Conservation (phyloP, 1,140 invertebrate genomes). For the Harlomillsia oculata region DNA sequence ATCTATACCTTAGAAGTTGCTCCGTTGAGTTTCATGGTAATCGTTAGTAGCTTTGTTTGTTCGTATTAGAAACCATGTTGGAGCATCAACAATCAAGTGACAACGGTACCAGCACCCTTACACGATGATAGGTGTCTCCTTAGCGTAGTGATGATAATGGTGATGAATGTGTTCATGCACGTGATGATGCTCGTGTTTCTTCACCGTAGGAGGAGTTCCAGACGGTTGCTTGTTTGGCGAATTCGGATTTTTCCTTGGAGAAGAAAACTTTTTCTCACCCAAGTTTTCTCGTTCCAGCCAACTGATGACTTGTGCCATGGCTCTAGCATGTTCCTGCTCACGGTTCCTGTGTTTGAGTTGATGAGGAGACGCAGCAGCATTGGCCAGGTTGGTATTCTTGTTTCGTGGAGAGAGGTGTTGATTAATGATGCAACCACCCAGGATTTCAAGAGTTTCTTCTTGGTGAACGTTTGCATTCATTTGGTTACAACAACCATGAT, state of each 20-base stretch:
- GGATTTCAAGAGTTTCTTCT: slow-evolving; percentile 20
- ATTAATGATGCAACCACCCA: slow-evolving; percentile 17
- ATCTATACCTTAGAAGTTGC: no score
- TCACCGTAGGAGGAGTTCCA: slow-evolving; percentile 36
- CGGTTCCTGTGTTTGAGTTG: slow-evolving; percentile 55
- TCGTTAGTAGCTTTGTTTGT: no score
- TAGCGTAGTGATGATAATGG: slow-evolving; percentile 65
- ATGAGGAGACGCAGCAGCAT: slow-evolving; percentile 41
- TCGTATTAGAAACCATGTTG: no score
- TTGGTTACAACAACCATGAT: slow-evolving; percentile 9
- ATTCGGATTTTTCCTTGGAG: slow-evolving; percentile 25
- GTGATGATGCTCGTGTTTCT: slow-evolving; percentile 53
- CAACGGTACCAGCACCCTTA: no score
- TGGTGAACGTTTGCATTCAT: slow-evolving; percentile 19
- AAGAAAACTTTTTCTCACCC: slow-evolving; percentile 23
- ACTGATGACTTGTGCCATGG: slow-evolving; percentile 54
- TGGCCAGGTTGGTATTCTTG: slow-evolving; percentile 31
- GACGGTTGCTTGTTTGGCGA: slow-evolving; percentile 13
- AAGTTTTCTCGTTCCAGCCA: slow-evolving; percentile 39
- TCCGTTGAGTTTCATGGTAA: no score
- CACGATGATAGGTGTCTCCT: slow-evolving; percentile 41
- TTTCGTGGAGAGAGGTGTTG: slow-evolving; percentile 36
- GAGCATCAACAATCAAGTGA: no score
- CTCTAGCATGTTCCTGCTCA: slow-evolving; percentile 57
- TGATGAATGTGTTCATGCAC: slow-evolving; percentile 74